Percentiles rank a stretch among this genome's conserved stretches.
phyloP scores from a whole-genome alignment of 2,113 vertebrate genomes.

The Phalacrocorax aristotelis region DNA sequence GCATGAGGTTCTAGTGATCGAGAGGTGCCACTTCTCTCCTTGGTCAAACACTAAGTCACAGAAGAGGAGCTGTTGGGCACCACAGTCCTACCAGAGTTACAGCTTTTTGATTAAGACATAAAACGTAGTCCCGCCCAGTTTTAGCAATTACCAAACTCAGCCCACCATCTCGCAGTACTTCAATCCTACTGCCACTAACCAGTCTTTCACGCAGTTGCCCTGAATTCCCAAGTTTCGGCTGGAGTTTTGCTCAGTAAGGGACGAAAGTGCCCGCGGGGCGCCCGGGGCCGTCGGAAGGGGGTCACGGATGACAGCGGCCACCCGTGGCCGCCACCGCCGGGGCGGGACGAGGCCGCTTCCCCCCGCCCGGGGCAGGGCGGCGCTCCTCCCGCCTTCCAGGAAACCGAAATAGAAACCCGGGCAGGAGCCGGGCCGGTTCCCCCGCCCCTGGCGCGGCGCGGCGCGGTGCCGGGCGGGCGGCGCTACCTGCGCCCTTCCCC shows the following conservation, averaged over 20 bases:
- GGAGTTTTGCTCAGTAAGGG: neutral
- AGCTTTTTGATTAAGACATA: neutral
- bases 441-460: no score
- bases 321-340: no score
- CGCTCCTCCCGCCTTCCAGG: no score
- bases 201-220: neutral
- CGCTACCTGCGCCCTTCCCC: no score
- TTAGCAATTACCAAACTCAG: neutral
- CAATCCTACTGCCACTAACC: neutral
- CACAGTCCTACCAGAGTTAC: neutral
- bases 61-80: neutral
- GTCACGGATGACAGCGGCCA: no score
- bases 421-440: no score
- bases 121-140: neutral
- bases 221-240: neutral
- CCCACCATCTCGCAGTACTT: neutral
- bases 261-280: no score
- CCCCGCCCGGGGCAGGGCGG: no score
- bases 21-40: neutral
- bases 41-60: neutral
- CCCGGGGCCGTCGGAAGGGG: no score
- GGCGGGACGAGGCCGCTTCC: no score
- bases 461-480: no score
- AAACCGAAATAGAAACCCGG: no score
- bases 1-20: neutral